A percentile compares a stretch with the other conserved stretches of the same genome.
Conservation (phyloP, 2,888 invertebrate genomes). For the Nomada fabriciana region DNA sequence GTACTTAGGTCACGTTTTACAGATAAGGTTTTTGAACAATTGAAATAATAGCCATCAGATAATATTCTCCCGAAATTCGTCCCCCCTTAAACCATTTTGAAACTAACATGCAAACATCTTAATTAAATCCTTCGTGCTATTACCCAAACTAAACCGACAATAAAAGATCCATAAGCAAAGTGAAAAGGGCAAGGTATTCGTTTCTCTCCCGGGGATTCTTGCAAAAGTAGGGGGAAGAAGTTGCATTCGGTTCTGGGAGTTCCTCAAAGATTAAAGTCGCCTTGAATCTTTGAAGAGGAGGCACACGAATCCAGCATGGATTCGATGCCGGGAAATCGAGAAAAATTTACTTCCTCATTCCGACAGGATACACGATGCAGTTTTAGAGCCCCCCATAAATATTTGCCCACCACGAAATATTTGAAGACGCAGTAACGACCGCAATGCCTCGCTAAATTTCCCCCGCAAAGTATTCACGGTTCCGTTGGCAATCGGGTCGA, state of each 20-base stretch:
- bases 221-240: neutral
- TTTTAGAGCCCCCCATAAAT: constrained; percentile 52
- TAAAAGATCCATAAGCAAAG: too few species aligned
- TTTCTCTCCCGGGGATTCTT: neutral
- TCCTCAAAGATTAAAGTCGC: constrained; percentile 14
- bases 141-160: neutral
- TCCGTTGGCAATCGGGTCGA: constrained; percentile 45
- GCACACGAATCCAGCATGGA: neutral
- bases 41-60: too few species aligned
- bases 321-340: constrained; percentile 18
- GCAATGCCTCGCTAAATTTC: constrained; percentile 53
- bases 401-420: constrained; percentile 44
- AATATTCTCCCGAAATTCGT: too few species aligned
- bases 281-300: constrained; percentile 22
- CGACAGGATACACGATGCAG: constrained; percentile 24
- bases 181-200: neutral
- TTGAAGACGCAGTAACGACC: constrained; percentile 46
- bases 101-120: too few species aligned
- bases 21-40: too few species aligned
- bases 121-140: too few species aligned
- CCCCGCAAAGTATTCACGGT: constrained; percentile 34
- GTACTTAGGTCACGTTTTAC: too few species aligned
- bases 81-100: too few species aligned
- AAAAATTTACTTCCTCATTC: constrained; percentile 45
- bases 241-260: neutral